A percentile compares a stretch with the other conserved stretches of the same genome.
These are phyloP conservation scores for Porites divaricata DNA, from an alignment of 92 coral and sea anemone genomes.

Conservation along the genomic window DNA sequence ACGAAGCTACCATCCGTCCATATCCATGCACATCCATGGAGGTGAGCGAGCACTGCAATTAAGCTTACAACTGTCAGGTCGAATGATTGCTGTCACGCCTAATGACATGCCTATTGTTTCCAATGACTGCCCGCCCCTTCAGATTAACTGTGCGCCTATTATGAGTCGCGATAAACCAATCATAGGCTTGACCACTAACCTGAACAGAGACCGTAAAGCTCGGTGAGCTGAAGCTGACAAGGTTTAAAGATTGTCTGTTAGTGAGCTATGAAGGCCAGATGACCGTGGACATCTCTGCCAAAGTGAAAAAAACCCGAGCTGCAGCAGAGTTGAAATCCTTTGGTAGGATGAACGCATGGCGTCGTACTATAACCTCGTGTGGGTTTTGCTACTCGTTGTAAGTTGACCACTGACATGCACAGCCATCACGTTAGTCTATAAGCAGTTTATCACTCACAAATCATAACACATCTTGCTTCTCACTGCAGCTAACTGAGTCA, in stretches of 20 bases:
- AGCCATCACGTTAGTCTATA: constrained; percentile 38
- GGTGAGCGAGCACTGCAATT: constrained; percentile 50
- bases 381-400: constrained; percentile 62
- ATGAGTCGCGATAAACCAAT: constrained; percentile 74
- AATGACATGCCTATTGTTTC: constrained; percentile 72
- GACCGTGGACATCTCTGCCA: constrained; percentile 44
- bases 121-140: constrained; percentile 50
- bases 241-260: constrained; percentile 76
- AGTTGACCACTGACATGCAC: constrained; percentile 31
- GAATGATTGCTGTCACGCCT: constrained; percentile 63
- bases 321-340: constrained; percentile 11
- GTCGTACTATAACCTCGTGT: constrained; percentile 38
- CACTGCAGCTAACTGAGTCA: constrained; percentile 42
- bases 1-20: constrained; percentile 2
- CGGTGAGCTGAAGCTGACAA: constrained; percentile 63
- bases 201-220: constrained; percentile 69
- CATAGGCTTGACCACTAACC: constrained; percentile 60
- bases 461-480: constrained; percentile 42
- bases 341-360: constrained; percentile 81
- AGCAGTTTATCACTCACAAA: constrained; percentile 25
- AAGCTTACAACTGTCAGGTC: constrained; percentile 54
- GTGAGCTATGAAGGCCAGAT: constrained; percentile 78
- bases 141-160: constrained; percentile 74
- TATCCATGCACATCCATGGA: too few species aligned
- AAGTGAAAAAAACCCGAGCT: constrained; percentile 8